Conservation (phyloP, 2,888 invertebrate species). For the Cordilura impudica region DNA sequence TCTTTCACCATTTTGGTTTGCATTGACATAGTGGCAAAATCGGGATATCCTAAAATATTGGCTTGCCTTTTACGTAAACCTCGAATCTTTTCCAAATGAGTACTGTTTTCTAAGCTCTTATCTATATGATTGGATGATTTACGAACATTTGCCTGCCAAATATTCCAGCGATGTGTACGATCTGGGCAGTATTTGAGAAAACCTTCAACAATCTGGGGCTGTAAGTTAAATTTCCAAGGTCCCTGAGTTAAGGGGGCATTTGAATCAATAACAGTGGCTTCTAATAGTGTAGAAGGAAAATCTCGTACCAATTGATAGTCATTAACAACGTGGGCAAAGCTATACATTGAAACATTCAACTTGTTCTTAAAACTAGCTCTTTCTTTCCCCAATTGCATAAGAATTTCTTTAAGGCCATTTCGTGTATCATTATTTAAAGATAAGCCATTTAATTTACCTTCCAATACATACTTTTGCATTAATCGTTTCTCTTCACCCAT, state of each 20-base stretch:
- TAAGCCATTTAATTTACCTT: conserved; percentile 90
- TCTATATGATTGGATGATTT: conserved; percentile 84
- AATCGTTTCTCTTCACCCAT: conserved; percentile 80
- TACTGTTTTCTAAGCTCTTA: conserved; percentile 84
- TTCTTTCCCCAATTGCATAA: conserved; percentile 80
- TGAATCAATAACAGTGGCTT: conserved; percentile 82
- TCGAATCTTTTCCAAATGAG: conserved; percentile 88
- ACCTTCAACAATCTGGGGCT: conserved; percentile 84
- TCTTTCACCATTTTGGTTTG: conserved; percentile 94
- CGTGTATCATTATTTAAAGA: conserved; percentile 81
- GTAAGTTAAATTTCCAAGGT: conserved; percentile 91
- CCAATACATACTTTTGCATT: conserved; percentile 87
- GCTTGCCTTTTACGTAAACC: conserved; percentile 84
- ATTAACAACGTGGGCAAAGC: conserved; percentile 83
- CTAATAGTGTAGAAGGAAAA: conserved; percentile 85
- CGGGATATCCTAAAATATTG: conserved; percentile 86
- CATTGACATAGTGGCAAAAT: conserved; percentile 92
- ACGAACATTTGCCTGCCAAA: conserved; percentile 89
- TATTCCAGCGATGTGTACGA: conserved; percentile 86
- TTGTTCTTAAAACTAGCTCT: conserved; percentile 83
- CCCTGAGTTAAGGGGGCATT: conserved; percentile 81
- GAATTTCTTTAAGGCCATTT: conserved; percentile 79
- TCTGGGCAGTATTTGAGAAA: conserved; percentile 93
- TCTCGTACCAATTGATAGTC: conserved; percentile 84
- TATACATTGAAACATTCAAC: conserved; percentile 82